Base-by-base conservation (phyloP, 2,888 invertebrate species). In the Heliconius ismenius region DNA sequence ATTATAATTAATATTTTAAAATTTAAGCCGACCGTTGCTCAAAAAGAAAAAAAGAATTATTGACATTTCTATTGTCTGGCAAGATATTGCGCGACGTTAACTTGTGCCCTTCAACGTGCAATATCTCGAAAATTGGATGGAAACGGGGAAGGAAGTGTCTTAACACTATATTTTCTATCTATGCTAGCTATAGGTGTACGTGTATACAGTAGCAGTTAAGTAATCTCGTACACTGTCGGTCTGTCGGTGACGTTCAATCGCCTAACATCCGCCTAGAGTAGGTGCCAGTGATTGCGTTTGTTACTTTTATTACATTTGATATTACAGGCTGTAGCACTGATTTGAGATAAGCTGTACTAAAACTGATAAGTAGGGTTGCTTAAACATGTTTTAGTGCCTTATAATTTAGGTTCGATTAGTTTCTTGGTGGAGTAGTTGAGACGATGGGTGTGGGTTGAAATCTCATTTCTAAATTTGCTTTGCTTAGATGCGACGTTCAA, bases 241-340 rank as follows among this genome's bases (percentile, higher is more conserved):
- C 21, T 32, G 28, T 54, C 28, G 69, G 69, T 54, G 13, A 54
- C 32, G 28, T 13, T 65, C 39, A 39, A 39, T 39, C 65, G 39
- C 13, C 39, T 6, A 67, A 67, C 39, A 67, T 67, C 65, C 65
- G 65, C n/a, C 24, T 39, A 13, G 39, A 39, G 65, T n/a, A 39
- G 39, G 65, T 39, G 65, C n/a, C 28, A 24, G n/a, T n/a, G 65
- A 24, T 67, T 67, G 67, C 7, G 60, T 26, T 63, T 63, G 43
- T 62, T 32, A 43, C 70, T 43, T 62, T 63, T 26, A 73, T 73
- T 63, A 63, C 73, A 7, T 62, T 43, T 62, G 28, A 73, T 73
- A 73, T 63, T 36, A 43, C 32, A 70, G 21, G 0, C 21, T 21
- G 7, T 21, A 54, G 2, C 15, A 36, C 39, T 26, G 28, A 73